phyloP scores from a whole-genome alignment of 1,140 invertebrate species.

The Saccostrea cuccullata region DNA sequence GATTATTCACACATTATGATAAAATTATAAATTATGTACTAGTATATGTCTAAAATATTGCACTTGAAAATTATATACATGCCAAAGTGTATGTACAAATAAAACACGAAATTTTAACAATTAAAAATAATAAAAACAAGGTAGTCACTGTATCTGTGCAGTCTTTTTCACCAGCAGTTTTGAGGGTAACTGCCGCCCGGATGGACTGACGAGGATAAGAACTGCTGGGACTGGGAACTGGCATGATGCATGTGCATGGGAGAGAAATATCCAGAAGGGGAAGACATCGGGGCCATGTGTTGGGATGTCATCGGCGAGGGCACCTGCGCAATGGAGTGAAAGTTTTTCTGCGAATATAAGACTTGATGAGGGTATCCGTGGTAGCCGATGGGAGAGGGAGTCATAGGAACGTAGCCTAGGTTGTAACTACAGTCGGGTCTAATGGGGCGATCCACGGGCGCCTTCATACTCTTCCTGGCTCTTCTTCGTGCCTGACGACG shows the following conservation, averaged over 20 bases:
- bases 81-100: not conserved
- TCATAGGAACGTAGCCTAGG: slow-evolving; percentile 66
- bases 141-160: not conserved
- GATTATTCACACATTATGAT: not conserved
- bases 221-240: not conserved
- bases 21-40: not conserved
- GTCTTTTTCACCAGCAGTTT: not conserved
- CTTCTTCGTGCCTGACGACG: slow-evolving; percentile 92
- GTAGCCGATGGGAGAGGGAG: slow-evolving; percentile 59
- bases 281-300: not conserved
- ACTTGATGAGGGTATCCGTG: slow-evolving; percentile 59
- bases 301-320: not conserved
- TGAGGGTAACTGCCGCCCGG: not conserved
- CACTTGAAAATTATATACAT: slow-evolving; percentile 1
- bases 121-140: not conserved
- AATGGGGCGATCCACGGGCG: not conserved
- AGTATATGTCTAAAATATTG: slow-evolving; percentile 20
- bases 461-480: slow-evolving; percentile 63
- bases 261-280: not conserved
- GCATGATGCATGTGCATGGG: not conserved
- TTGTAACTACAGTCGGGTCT: slow-evolving; percentile 45
- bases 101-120: not conserved
- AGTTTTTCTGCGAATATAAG: slow-evolving; percentile 5
- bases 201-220: not conserved
- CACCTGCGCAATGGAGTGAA: not conserved